Evolutionary conservation across 1,140 invertebrate genomes (phyloP).

Genomic region (Neodiprion fabricii): DNA sequence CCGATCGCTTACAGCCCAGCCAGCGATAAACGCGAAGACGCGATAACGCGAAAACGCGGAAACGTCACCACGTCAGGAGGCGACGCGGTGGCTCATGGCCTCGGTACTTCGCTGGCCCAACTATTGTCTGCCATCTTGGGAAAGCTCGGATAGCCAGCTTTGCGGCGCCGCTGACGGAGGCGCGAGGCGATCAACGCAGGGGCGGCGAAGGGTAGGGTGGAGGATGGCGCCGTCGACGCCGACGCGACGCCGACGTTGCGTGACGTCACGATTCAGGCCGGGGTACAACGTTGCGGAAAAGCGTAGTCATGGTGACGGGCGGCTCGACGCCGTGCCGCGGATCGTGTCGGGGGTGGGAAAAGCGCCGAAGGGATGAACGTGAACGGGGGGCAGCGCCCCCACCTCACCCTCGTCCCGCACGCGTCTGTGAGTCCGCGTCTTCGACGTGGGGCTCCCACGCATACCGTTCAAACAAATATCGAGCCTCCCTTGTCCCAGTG

Average conservation of each 20-base stretch:
- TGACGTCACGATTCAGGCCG: constrained; percentile 53
- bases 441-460: too few relatives aligned
- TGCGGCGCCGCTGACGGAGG: background rate
- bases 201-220: background rate
- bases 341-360: constrained; percentile 26
- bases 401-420: too few relatives aligned
- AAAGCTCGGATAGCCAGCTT: background rate
- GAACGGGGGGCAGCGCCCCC: too few relatives aligned
- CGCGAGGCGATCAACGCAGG: background rate
- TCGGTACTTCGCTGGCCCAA: background rate
- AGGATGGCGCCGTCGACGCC: constrained; percentile 23
- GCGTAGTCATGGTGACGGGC: constrained; percentile 51
- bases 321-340: constrained; percentile 24
- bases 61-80: constrained; percentile 1
- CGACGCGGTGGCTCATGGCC: constrained; percentile 6
- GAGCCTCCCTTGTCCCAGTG: too few relatives aligned
- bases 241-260: constrained; percentile 35
- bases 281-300: constrained; percentile 51
- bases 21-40: background rate
- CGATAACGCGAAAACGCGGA: background rate
- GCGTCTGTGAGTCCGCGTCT: too few relatives aligned
- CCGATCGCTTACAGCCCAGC: too few relatives aligned
- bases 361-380: background rate
- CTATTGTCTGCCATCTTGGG: constrained; percentile 4
- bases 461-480: too few relatives aligned